Evolutionary conservation across 2,888 invertebrate genomes (phyloP), one percentile per base, ranked within the genome.

Genomic region (Euproctis similis): DNA sequence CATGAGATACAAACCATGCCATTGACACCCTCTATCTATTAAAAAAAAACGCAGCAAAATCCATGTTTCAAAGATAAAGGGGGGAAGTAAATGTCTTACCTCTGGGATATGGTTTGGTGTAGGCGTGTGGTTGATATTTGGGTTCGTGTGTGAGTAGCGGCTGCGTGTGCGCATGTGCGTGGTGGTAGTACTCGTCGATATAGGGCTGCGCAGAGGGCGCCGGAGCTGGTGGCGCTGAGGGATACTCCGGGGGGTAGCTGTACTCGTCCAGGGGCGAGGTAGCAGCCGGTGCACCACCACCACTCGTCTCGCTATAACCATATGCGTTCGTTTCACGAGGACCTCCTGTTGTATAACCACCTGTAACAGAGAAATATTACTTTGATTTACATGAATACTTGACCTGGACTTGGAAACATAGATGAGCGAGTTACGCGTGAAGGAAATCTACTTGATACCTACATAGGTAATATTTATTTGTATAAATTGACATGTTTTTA

Each of bases 121-220:
- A 89, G 39, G 87, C 85, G 53, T 86, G 86, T 28, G 89, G 89
- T 61, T 92, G 90, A 74, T 91, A 92, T 70, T 93, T 92, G 59
- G 88, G 88, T 63, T 91, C 90, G 63, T 88, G 82, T 36, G 72
- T 67, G 45, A 85, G 73, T 37, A 85, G 60, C 17, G 86, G 82
- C 53, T 89, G 87, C 54, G 90, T 85, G 73, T 93, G 93, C 40
- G 87, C 77, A 48, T 89, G 87, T 50, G 90, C 87, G 70, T 93
- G 93, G 74, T 93, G 92, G 73, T 93, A 82, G 60, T 91, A 76
- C 80, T 90, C 70, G 89, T 93, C 71, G 87, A 86, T 76, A 89
- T 91, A 86, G 70, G 90, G 89, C 43, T 86, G 82, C 38, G 81
- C 62, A 26, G 87, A 84, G 39, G 84, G 68, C 43, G 88, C 86